Conservation (phyloP, 2,888 invertebrate genomes). For the Sesia bembeciformis region DNA sequence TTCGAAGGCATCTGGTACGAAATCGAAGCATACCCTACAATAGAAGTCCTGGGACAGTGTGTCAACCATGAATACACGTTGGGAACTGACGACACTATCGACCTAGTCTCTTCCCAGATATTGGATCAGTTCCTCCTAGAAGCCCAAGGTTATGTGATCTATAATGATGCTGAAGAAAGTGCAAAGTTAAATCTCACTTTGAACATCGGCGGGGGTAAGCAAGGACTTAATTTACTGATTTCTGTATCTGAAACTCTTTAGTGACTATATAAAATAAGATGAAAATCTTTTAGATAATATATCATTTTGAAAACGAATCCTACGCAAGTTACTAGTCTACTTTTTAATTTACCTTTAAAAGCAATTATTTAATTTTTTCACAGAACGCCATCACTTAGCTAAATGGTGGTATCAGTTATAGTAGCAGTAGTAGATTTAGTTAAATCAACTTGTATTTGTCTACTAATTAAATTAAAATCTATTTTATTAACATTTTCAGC, state of each 20-base stretch:
- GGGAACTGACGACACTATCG: slow-evolving; percentile 17
- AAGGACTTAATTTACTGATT: background rate
- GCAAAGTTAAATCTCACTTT: slow-evolving; percentile 34
- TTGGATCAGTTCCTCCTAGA: slow-evolving; percentile 20
- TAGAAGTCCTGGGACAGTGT: slow-evolving; percentile 37
- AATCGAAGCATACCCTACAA: slow-evolving; percentile 41
- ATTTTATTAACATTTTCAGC: background rate
- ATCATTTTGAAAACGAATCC: too few relatives aligned
- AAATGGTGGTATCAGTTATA: too few relatives aligned
- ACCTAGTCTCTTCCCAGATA: slow-evolving; percentile 28
- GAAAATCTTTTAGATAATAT: too few relatives aligned
- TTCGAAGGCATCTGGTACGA: slow-evolving; percentile 45
- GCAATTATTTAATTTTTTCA: background rate
- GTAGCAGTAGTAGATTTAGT: too few relatives aligned
- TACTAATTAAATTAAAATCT: too few relatives aligned
- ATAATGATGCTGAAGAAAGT: slow-evolving; percentile 22
- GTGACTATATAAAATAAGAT: too few relatives aligned
- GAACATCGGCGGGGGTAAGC: slow-evolving; percentile 21
- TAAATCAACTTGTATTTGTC: too few relatives aligned
- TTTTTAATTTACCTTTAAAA: background rate
- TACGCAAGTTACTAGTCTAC: background rate
- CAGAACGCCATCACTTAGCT: background rate
- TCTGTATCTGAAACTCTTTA: background rate
- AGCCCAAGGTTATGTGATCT: slow-evolving; percentile 19
- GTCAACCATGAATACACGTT: slow-evolving; percentile 28